Evolutionary conservation across 1,140 invertebrate genomes (phyloP), one percentile per base, ranked within the genome.

Genomic region (Agrilus planipennis): DNA sequence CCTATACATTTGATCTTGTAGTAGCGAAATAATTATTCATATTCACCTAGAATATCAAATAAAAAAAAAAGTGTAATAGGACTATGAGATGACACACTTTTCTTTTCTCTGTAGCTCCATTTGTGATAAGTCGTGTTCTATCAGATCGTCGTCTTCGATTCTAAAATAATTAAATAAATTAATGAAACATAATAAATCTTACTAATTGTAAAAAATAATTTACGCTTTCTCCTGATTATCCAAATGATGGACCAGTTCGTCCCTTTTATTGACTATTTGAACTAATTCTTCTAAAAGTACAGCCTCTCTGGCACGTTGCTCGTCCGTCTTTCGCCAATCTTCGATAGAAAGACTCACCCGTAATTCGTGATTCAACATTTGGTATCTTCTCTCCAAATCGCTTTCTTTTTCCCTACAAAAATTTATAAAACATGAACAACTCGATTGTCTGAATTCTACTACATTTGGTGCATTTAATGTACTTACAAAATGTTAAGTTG

Each of bases 181-280:
- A n/a, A n/a, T n/a, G n/a, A n/a, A n/a, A n/a, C n/a, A n/a, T n/a
- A n/a, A n/a, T n/a, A n/a, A n/a, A n/a, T n/a, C n/a, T n/a, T n/a
- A n/a, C n/a, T n/a, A n/a, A 15, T 22, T 16, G 11, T 42, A 49
- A 30, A 42, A 32, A 40, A 42, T 34, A 22, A 55, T 86, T 82
- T 75, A 94, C 89, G 89, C 91, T 75, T 81, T 79, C 65, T 96
- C 91, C 60, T 96, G 89, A 49, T 81, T 83, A 63, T 96, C 90
- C 46, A 96, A 75, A 69, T 93, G 87, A 66, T 93, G 89, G 1
- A 97, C 91, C 20, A 96, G 68, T 58, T 94, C 87, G 64, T 97
- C 89, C 49, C 92, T 69, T 63, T 95, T 92, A 61, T 96, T 92
- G 3, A 97, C 91, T 42, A 94, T 90, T 2, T 76, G 76, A n/a